Evolutionary conservation across 2,888 invertebrate species (phyloP).

Genomic region (Mesorhabditis spiculigera): DNA sequence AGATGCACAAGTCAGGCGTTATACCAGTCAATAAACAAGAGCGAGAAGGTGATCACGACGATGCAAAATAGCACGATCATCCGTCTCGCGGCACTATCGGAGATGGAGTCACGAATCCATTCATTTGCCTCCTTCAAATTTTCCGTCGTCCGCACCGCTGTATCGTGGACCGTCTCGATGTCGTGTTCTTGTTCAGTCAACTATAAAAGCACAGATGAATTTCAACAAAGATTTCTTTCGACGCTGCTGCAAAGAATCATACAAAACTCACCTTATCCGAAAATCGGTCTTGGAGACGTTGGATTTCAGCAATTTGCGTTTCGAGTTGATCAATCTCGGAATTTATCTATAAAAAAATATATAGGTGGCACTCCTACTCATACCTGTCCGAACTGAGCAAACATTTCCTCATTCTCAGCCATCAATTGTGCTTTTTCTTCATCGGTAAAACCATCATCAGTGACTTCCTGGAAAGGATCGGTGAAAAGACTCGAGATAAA

Average conservation of each 20-base stretch:
- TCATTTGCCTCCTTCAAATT: slow-evolving; percentile 94
- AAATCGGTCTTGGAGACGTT: slow-evolving; percentile 88
- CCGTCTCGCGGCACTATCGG: slow-evolving; percentile 90
- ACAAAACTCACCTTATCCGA: slow-evolving; percentile 75
- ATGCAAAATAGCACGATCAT: slow-evolving; percentile 92
- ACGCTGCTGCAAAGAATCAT: neutral
- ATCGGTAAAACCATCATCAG: slow-evolving; percentile 1
- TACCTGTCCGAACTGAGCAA: slow-evolving; percentile 16
- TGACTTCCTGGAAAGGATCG: neutral
- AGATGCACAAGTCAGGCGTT: slow-evolving; percentile 65
- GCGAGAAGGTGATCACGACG: slow-evolving; percentile 87
- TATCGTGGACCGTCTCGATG: slow-evolving; percentile 82
- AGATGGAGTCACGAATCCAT: slow-evolving; percentile 92
- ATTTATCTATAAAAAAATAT: slow-evolving; percentile 9
- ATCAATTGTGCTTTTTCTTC: slow-evolving; percentile 14
- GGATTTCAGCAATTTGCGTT: slow-evolving; percentile 85
- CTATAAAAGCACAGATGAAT: slow-evolving; percentile 21
- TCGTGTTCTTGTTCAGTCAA: slow-evolving; percentile 73
- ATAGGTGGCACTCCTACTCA: neutral
- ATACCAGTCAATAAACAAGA: slow-evolving; percentile 97
- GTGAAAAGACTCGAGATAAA: neutral
- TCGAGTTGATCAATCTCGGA: slow-evolving; percentile 58
- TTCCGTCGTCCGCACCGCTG: slow-evolving; percentile 85
- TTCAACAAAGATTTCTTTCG: neutral
- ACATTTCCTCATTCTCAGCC: slow-evolving; percentile 18